Evolutionary conservation across 2,797 vertebrate species (phyloP).

Genomic region (Pelodytes ibericus): DNA sequence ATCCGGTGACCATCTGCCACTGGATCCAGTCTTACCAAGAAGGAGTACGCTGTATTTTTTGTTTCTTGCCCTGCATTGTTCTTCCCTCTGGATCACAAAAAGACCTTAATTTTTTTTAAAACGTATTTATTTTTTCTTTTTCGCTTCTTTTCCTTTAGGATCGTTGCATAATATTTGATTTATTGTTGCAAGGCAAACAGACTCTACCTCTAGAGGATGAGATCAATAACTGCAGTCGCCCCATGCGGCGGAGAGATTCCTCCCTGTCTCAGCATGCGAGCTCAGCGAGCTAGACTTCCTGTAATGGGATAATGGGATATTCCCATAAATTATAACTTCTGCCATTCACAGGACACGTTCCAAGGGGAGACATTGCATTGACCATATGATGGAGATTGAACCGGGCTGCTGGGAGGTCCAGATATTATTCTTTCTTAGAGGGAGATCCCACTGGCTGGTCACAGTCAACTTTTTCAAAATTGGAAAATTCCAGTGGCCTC

Average conservation of each 20-base stretch:
- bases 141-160: background rate
- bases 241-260: background rate
- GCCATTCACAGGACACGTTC: conserved; percentile 14
- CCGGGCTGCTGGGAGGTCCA: conserved; percentile 37
- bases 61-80: too few species aligned
- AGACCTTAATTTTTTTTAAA: too few species aligned
- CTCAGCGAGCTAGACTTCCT: conserved; percentile 11
- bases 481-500: too few species aligned
- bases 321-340: conserved; percentile 31
- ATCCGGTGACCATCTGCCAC: too few species aligned
- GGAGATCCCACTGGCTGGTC: too few species aligned
- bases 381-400: conserved; percentile 2
- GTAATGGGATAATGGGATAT: conserved; percentile 12
- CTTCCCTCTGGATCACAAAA: too few species aligned
- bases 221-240: conserved; percentile 11
- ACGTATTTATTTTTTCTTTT: too few species aligned
- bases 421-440: background rate
- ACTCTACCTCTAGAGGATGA: background rate
- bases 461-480: too few species aligned
- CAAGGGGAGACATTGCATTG: conserved; percentile 23
- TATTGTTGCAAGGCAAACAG: background rate
- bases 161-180: background rate
- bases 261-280: conserved; percentile 29
- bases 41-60: too few species aligned
- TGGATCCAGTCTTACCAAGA: too few species aligned